Evolutionary conservation across 2,888 invertebrate species (phyloP).

Genomic region (Disparrhopalites patrizii): DNA sequence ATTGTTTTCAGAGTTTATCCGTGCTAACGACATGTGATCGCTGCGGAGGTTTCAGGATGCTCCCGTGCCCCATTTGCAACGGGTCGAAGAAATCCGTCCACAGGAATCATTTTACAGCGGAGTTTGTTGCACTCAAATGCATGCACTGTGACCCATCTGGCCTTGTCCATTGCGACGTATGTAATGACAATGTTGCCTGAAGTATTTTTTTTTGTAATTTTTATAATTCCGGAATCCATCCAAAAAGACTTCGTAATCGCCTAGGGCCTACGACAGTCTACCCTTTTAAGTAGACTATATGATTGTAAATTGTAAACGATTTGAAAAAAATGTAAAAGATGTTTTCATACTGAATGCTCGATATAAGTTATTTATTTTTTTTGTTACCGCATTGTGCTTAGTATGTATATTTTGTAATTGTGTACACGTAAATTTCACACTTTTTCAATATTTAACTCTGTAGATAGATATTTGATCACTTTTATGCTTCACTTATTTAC

Average conservation of each 20-base stretch:
- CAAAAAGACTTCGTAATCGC: not conserved
- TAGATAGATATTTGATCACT: too few relatives aligned
- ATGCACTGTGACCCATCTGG: conserved; percentile 96
- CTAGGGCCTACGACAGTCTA: too few relatives aligned
- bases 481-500: too few relatives aligned
- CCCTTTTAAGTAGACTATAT: not conserved
- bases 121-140: conserved; percentile 88
- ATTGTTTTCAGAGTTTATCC: conserved; percentile 67
- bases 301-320: not conserved
- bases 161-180: conserved; percentile 79
- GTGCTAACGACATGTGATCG: conserved; percentile 76
- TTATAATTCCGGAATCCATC: not conserved
- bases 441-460: too few relatives aligned
- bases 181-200: conserved; percentile 52
- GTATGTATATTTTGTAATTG: too few relatives aligned
- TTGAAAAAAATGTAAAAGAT: not conserved
- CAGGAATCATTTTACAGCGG: conserved; percentile 88
- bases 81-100: conserved; percentile 95
- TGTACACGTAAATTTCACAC: too few relatives aligned
- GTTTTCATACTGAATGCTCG: too few relatives aligned
- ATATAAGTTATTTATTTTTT: too few relatives aligned
- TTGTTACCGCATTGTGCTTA: too few relatives aligned
- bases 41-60: conserved; percentile 87
- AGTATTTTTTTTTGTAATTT: too few relatives aligned
- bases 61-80: conserved; percentile 87